Percentiles rank a stretch among this genome's conserved stretches.
These are phyloP conservation scores for Nebria salina DNA, from an alignment of 2,888 invertebrate species.

Conservation along the genomic window DNA sequence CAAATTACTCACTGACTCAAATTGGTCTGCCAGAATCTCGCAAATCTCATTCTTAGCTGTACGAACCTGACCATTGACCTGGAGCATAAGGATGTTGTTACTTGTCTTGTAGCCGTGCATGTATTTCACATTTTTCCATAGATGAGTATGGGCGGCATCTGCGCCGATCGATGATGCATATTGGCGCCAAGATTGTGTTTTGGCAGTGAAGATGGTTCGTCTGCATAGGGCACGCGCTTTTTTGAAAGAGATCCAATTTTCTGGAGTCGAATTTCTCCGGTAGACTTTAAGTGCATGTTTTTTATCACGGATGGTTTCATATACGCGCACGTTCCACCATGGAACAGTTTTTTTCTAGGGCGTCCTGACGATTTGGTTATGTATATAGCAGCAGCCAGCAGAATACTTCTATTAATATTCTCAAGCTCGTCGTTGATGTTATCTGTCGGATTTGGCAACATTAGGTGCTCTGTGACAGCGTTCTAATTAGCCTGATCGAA, in stretches of 20 bases:
- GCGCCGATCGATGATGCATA: background rate
- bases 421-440: background rate
- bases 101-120: constrained; percentile 9
- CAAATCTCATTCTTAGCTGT: background rate
- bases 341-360: background rate
- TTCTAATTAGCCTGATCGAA: background rate
- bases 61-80: background rate
- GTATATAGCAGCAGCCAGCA: background rate
- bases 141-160: background rate
- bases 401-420: background rate
- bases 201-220: background rate
- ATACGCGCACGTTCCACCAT: background rate
- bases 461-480: background rate
- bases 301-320: background rate
- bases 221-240: background rate
- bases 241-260: background rate
- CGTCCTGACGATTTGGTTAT: background rate
- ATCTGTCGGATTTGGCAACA: background rate
- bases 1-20: background rate
- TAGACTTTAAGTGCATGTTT: background rate
- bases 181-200: background rate
- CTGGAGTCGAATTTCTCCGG: background rate
- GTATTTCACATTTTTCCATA: background rate
- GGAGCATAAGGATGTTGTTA: background rate
- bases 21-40: background rate